Evolutionary conservation across 1,140 invertebrate species (phyloP).

Genomic region (Uloborus diversus): DNA sequence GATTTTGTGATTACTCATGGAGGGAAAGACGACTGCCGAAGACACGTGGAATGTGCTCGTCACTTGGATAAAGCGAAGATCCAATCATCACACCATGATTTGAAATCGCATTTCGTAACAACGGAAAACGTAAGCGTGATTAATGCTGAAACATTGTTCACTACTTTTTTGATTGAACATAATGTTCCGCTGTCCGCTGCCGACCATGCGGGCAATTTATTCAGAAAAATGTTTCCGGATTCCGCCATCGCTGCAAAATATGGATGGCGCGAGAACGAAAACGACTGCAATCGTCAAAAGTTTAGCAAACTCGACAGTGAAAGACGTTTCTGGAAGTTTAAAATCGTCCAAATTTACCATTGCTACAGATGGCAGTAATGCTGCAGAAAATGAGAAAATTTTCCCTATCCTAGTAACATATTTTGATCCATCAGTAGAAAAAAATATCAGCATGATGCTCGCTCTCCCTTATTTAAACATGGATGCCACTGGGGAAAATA

Average conservation of each 20-base stretch:
- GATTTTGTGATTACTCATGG: background rate
- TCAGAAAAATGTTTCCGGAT: constrained; percentile 7
- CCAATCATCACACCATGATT: background rate
- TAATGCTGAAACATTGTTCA: background rate
- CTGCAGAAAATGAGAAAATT: background rate
- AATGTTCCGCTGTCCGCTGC: background rate
- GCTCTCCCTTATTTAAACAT: background rate
- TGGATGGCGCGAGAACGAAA: background rate
- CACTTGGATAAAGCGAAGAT: background rate
- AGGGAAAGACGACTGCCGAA: background rate
- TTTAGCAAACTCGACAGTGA: background rate
- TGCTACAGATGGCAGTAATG: constrained; percentile 6
- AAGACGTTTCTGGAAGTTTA: background rate
- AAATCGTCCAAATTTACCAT: background rate
- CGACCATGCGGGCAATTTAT: background rate
- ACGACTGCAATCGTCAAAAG: background rate
- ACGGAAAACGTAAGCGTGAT: background rate
- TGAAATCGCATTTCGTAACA: background rate
- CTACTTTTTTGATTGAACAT: background rate
- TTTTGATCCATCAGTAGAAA: background rate
- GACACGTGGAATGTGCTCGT: background rate
- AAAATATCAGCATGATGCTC: background rate
- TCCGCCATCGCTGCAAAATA: constrained; percentile 1
- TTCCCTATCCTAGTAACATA: background rate
- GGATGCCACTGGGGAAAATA: background rate